These are phyloP conservation scores for Neoscelio sp. DNA, from an alignment of 2,888 invertebrate species.

Conservation along the genomic window DNA sequence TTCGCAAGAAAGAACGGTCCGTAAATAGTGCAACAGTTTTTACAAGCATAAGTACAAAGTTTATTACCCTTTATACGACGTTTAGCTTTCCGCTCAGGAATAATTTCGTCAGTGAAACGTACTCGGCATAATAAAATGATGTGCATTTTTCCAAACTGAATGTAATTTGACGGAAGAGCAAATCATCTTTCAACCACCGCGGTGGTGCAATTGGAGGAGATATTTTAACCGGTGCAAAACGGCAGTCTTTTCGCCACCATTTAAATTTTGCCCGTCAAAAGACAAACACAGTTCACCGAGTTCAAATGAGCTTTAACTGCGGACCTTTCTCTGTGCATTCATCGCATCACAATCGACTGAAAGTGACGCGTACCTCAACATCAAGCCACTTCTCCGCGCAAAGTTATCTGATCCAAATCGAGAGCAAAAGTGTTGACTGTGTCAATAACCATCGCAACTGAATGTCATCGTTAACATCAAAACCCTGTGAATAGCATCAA, in stretches of 20 bases:
- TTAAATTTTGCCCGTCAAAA: conserved; percentile 24
- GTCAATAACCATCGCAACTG: conserved; percentile 58
- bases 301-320: conserved; percentile 52
- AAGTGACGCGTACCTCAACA: conserved; percentile 60
- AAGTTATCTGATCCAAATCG: conserved; percentile 68
- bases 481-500: conserved; percentile 27
- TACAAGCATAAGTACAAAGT: neutral
- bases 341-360: conserved; percentile 61
- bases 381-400: conserved; percentile 65
- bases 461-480: conserved; percentile 51
- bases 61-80: conserved; percentile 7
- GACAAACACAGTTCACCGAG: conserved; percentile 32
- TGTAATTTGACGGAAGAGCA: conserved; percentile 16
- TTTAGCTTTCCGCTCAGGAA: conserved; percentile 5
- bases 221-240: conserved; percentile 22
- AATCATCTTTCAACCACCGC: conserved; percentile 26
- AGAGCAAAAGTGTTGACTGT: conserved; percentile 65
- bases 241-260: conserved; percentile 4
- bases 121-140: neutral
- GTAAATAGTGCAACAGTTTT: neutral
- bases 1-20: too few relatives aligned
- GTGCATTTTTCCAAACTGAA: neutral
- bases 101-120: conserved; percentile 1
- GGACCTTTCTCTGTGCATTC: conserved; percentile 61
- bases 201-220: conserved; percentile 14